Conservation (phyloP, 1,140 invertebrate species). For the Hyposmocoma kahamanoa region DNA sequence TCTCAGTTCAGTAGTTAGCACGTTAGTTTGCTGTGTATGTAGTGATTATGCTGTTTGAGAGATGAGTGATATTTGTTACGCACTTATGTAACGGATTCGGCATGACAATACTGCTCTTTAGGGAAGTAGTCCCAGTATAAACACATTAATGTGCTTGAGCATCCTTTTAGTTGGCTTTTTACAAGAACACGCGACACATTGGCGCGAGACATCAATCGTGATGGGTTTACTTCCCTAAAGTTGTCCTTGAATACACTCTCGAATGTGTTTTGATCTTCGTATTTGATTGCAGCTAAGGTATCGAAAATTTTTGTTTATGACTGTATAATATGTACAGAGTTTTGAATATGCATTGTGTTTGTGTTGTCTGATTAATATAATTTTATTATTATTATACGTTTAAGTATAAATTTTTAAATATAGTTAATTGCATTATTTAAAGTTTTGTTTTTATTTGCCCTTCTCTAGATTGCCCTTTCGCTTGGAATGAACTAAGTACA, state of each 20-base stretch:
- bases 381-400: background rate
- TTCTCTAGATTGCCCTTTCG: background rate
- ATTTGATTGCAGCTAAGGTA: too few relatives aligned
- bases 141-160: too few relatives aligned
- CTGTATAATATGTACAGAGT: background rate
- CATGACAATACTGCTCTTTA: background rate
- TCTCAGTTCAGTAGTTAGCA: background rate
- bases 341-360: background rate
- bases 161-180: too few relatives aligned
- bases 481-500: too few relatives aligned
- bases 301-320: background rate
- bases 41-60: background rate
- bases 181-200: too few relatives aligned
- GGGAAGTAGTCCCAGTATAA: background rate
- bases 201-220: too few relatives aligned
- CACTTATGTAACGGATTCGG: background rate
- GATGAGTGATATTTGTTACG: too few relatives aligned
- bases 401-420: background rate
- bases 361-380: background rate
- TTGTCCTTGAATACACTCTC: too few relatives aligned
- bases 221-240: too few relatives aligned
- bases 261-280: too few relatives aligned
- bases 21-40: background rate
- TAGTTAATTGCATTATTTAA: background rate
- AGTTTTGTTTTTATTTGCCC: constrained; percentile 1